Evolutionary conservation across 37 sponge, comb jelly and placozoan genomes (phyloP).

Genomic region (Ephydatia muelleri): DNA sequence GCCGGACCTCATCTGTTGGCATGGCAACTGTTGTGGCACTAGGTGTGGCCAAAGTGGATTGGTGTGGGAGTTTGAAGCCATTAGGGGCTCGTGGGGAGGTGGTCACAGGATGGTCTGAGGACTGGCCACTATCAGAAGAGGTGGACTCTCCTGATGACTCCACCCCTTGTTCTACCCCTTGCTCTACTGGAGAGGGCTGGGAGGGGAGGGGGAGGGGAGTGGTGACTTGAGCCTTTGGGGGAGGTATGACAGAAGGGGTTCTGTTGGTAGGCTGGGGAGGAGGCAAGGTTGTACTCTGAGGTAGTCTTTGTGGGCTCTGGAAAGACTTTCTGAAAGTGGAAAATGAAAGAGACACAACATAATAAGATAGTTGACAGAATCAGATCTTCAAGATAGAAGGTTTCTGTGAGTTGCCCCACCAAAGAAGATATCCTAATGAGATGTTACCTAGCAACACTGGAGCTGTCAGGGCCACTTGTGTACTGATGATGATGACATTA

Average conservation of each 20-base stretch:
- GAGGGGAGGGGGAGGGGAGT: neutral
- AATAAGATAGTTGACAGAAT: too few species aligned
- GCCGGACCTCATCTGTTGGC: neutral
- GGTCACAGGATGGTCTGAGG: neutral
- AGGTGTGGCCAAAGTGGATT: neutral
- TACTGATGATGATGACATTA: too few species aligned
- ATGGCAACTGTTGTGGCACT: neutral
- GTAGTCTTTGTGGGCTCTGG: neutral
- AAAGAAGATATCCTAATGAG: too few species aligned
- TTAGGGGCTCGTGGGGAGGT: neutral
- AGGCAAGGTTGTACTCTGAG: neutral
- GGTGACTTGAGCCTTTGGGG: neutral
- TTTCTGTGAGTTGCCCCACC: too few species aligned
- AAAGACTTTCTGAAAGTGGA: neutral
- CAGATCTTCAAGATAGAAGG: too few species aligned
- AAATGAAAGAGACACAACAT: constrained; percentile 19
- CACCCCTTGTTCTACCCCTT: too few species aligned
- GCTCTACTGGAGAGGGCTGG: neutral
- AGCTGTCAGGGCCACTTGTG: too few species aligned
- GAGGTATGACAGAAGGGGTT: neutral
- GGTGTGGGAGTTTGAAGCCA: neutral
- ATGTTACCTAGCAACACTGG: too few species aligned
- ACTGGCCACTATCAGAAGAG: neutral
- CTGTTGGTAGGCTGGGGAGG: neutral
- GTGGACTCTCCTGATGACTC: neutral